Evolutionary conservation across 2,113 vertebrate species (phyloP), one percentile per base, ranked within the genome.

Genomic region (Tetraodon nigroviridis): DNA sequence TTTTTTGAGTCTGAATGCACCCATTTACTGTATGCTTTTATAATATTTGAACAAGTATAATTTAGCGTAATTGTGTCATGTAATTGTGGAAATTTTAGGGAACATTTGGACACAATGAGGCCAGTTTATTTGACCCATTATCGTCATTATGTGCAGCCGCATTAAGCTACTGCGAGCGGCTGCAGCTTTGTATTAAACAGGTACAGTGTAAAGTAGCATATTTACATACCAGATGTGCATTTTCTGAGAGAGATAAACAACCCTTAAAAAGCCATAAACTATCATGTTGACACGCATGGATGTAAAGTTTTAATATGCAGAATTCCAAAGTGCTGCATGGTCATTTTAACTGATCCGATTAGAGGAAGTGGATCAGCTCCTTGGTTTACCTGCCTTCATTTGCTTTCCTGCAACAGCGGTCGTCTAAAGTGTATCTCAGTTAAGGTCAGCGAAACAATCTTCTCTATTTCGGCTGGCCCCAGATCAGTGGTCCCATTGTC

Each of bases 401-500:
- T 55, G 22, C 50, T 57, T 77, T 67, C 12, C 22, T 42, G 37
- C 32, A 27, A 27, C 24, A 41, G 32, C 51, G 47, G 52, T 22
- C 40, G 10, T 15, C 40, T 60, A 51, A 53, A 63, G 49, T 21
- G 40, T 41, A 63, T 64, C 72, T 74, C 37, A 55, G 46, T 51
- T 67, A 55, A 77, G 68, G 75, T 70, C 79, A 64, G 70, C 57
- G 55, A 75, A 73, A 78, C 64, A 79, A 79, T 77, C 71, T 73
- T 80, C 80, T 86, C 79, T 68, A 52, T 86, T 84, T 73, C 75
- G 72, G 55, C 74, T 71, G 58, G 64, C 61, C 71, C 44, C 52
- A 83, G 69, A 85, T 84, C 82, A 88, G 77, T 78, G 73, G 67
- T 57, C 64, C 58, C 67, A 83, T 83, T 87, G 79, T 86, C 73